Evolutionary conservation across 1,140 invertebrate species (phyloP).

Genomic region (Atta texana): DNA sequence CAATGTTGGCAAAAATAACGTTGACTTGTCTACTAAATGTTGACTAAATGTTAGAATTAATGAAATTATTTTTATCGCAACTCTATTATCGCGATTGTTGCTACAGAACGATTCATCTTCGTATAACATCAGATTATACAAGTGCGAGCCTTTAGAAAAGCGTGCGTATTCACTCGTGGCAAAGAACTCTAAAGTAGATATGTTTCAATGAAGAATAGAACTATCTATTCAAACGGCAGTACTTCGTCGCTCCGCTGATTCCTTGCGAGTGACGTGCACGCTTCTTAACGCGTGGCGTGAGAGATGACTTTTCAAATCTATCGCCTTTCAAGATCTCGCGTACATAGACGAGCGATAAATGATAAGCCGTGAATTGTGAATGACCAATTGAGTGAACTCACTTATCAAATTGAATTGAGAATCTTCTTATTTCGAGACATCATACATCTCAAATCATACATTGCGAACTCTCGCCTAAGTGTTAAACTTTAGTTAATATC

Average conservation of each 20-base stretch:
- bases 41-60: background rate
- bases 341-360: slow-evolving; percentile 23
- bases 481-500: background rate
- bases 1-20: background rate
- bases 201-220: slow-evolving; percentile 24
- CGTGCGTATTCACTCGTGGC: slow-evolving; percentile 18
- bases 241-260: slow-evolving; percentile 34
- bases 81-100: background rate
- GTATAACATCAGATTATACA: background rate
- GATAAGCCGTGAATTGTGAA: background rate
- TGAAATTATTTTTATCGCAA: background rate
- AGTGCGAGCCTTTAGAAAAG: slow-evolving; percentile 35
- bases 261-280: slow-evolving; percentile 21
- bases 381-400: background rate
- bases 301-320: slow-evolving; percentile 27
- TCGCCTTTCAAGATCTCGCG: slow-evolving; percentile 43
- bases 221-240: slow-evolving; percentile 19
- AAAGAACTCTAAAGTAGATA: slow-evolving; percentile 35
- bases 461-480: background rate
- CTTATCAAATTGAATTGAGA: background rate
- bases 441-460: background rate
- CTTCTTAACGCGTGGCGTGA: slow-evolving; percentile 31
- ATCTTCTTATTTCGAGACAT: background rate
- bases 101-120: background rate
- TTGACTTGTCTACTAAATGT: background rate